Evolutionary conservation across 2,797 vertebrate species (phyloP).

Genomic region (Furcifer pardalis): DNA sequence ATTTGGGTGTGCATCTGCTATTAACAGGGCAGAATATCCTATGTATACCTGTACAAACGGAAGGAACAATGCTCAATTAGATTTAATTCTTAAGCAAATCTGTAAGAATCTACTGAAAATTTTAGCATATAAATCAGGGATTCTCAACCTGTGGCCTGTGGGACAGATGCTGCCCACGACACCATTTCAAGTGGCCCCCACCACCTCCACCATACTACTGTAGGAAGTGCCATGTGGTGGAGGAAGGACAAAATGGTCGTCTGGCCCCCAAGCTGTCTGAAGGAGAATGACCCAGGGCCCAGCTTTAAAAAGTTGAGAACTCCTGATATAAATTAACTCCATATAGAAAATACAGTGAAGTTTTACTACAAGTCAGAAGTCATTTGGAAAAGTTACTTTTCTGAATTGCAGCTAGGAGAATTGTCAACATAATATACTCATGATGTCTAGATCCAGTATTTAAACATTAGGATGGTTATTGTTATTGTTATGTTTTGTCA

Average conservation of each 20-base stretch:
- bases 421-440: neutral
- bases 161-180: too few species aligned
- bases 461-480: neutral
- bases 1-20: conserved; percentile 12
- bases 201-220: too few species aligned
- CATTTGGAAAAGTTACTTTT: too few species aligned
- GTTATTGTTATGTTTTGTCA: too few species aligned
- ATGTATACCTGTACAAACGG: neutral
- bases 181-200: too few species aligned
- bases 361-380: neutral
- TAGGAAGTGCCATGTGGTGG: too few species aligned
- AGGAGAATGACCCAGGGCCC: too few species aligned
- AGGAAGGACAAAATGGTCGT: too few species aligned
- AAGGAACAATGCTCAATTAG: neutral
- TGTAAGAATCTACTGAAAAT: conserved; percentile 14
- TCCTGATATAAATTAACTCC: neutral
- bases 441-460: neutral
- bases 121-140: neutral
- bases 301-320: too few species aligned
- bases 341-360: neutral
- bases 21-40: conserved; percentile 24
- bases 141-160: too few species aligned
- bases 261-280: too few species aligned
- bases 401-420: too few species aligned
- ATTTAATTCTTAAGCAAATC: conserved; percentile 11